Conservation (phyloP, 2,113 vertebrate genomes). For the Dendropsophus ebraccatus region DNA sequence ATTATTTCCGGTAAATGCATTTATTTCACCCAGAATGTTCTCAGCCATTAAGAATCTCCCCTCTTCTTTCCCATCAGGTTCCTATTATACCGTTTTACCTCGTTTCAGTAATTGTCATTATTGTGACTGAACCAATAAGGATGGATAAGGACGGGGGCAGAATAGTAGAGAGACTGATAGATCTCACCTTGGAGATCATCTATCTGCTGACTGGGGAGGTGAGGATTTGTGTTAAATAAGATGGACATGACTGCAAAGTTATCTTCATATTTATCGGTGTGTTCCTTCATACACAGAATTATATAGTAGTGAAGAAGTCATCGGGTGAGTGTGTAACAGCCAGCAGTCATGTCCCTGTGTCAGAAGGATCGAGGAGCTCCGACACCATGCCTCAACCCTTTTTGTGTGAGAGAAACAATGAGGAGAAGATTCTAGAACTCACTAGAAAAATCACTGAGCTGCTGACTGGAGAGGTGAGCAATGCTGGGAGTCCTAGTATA, state of each 20-base stretch:
- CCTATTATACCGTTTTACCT: not conserved
- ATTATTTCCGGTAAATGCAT: too few relatives aligned
- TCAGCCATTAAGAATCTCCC: not conserved
- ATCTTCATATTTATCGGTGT: not conserved
- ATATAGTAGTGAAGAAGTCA: not conserved
- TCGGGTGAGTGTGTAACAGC: not conserved
- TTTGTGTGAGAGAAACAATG: not conserved
- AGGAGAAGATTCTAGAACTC: not conserved
- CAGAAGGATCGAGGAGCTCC: not conserved
- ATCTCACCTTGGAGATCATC: slow-evolving; percentile 39
- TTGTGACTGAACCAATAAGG: not conserved
- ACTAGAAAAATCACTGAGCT: not conserved
- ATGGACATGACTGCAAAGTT: not conserved
- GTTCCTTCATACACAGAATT: not conserved
- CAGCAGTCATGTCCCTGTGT: not conserved
- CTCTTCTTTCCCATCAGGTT: not conserved
- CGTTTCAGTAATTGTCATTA: not conserved
- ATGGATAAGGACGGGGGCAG: not conserved
- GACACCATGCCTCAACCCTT: not conserved
- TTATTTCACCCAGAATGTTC: not conserved
- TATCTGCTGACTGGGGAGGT: slow-evolving; percentile 41
- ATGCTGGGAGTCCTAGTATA: not conserved
- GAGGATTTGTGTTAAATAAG: not conserved
- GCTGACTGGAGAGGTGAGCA: not conserved
- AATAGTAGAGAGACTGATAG: not conserved